phyloP scores from a whole-genome alignment of 2,888 invertebrate species.

The Tridacna gigas region DNA sequence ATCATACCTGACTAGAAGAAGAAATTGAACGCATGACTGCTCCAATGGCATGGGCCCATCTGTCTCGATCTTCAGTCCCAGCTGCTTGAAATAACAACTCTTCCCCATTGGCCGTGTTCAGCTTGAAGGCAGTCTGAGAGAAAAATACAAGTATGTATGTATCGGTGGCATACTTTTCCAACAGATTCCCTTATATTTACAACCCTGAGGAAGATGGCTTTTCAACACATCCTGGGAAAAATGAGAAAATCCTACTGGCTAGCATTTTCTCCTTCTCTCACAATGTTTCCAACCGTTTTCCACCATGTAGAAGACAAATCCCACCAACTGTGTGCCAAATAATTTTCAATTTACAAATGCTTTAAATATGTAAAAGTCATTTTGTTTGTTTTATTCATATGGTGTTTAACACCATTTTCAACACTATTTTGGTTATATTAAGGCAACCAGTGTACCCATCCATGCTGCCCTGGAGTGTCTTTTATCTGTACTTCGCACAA shows the following conservation, averaged over 20 bases:
- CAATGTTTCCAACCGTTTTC: background rate
- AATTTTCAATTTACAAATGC: no score
- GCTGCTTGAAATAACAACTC: slow-evolving; percentile 77
- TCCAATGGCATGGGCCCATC: slow-evolving; percentile 81
- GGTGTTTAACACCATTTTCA: no score
- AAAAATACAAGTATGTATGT: background rate
- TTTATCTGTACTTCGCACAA: no score
- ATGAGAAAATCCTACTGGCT: background rate
- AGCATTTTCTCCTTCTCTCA: background rate
- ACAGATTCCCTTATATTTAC: background rate
- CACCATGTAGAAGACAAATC: no score
- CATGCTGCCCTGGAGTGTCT: no score
- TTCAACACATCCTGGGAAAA: background rate
- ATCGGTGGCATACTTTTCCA: background rate
- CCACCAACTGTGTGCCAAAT: no score
- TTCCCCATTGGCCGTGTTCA: slow-evolving; percentile 75
- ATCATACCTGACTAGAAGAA: slow-evolving; percentile 71
- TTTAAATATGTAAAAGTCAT: no score
- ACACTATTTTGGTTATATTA: no score
- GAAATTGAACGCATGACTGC: slow-evolving; percentile 79
- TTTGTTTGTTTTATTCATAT: no score
- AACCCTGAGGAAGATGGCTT: background rate
- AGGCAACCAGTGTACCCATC: no score
- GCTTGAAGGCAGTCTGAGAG: slow-evolving; percentile 74
- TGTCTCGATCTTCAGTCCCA: slow-evolving; percentile 76